phyloP scores from a whole-genome alignment of 2,113 vertebrate species.

The Passer montanus region DNA sequence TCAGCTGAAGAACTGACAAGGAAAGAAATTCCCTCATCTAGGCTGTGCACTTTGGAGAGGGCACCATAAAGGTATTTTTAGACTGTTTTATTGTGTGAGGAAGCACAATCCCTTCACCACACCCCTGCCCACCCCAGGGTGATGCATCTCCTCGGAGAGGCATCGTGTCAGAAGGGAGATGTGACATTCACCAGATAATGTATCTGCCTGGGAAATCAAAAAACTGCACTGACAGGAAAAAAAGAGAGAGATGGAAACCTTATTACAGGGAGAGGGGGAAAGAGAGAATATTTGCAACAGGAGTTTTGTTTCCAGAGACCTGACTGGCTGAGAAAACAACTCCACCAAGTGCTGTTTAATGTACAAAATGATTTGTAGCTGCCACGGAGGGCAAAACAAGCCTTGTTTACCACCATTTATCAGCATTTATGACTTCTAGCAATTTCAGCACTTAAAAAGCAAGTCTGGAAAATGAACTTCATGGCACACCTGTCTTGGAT shows the following conservation, averaged over 20 bases:
- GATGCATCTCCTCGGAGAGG: neutral
- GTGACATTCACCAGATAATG: neutral
- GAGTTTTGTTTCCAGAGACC: neutral
- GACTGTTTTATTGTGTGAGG: neutral
- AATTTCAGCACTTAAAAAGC: neutral
- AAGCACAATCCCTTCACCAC: neutral
- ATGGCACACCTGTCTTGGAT: neutral
- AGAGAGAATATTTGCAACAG: neutral
- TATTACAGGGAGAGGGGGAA: neutral
- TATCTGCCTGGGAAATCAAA: constrained; percentile 50
- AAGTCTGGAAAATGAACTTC: neutral
- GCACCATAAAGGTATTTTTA: neutral
- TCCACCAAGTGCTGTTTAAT: neutral
- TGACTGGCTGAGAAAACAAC: neutral
- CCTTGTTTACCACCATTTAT: neutral
- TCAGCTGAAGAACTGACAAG: neutral
- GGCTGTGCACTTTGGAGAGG: neutral
- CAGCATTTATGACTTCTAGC: neutral
- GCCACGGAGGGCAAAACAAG: neutral
- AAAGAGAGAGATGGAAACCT: neutral
- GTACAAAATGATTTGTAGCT: neutral
- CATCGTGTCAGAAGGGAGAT: neutral
- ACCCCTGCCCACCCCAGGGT: neutral
- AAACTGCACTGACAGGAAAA: constrained; percentile 11
- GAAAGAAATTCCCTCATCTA: neutral